A percentile compares a stretch with the other conserved stretches of the same genome.
These are phyloP conservation scores for Megalonaias nervosa DNA, from an alignment of 1,140 invertebrate genomes.

Conservation along the genomic window DNA sequence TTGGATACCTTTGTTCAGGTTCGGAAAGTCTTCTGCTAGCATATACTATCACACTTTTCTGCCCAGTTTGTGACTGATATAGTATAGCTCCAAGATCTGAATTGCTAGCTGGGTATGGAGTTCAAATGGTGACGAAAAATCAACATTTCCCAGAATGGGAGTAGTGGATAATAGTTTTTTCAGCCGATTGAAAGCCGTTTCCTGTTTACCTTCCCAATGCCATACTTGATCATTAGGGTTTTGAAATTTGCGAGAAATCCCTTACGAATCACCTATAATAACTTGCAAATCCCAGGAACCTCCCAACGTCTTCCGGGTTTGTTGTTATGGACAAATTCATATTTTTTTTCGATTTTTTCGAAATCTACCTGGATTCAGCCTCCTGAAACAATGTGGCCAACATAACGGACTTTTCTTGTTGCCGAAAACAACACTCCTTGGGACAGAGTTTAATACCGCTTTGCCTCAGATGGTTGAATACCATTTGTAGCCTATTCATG, in stretches of 20 bases:
- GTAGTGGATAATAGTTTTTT: constrained; percentile 27
- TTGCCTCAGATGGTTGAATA: constrained; percentile 39
- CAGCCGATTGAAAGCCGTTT: constrained; percentile 35
- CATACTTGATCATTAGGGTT: constrained; percentile 35
- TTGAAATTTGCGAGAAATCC: constrained; percentile 55
- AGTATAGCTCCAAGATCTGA: constrained; percentile 49
- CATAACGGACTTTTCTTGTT: constrained; percentile 32
- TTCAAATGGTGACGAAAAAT: constrained; percentile 36
- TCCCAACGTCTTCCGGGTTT: constrained; percentile 62
- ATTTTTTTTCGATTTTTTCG: constrained; percentile 68
- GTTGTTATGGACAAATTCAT: constrained; percentile 40
- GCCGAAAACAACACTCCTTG: constrained; percentile 69
- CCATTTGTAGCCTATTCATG: constrained; percentile 34
- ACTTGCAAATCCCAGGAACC: constrained; percentile 72
- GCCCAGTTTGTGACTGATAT: constrained; percentile 41
- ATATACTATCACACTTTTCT: constrained; percentile 34
- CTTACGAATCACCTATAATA: constrained; percentile 69
- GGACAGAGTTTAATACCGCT: constrained; percentile 28
- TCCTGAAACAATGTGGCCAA: constrained; percentile 41
- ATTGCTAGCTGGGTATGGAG: constrained; percentile 40
- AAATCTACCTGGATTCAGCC: constrained; percentile 60
- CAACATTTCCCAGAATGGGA: constrained; percentile 39
- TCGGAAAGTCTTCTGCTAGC: constrained; percentile 18
- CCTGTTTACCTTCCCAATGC: constrained; percentile 1
- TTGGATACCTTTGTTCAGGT: neutral